Evolutionary conservation across 2,797 vertebrate genomes (phyloP), one percentile per base, ranked within the genome.

Genomic region (Lates japonicus): DNA sequence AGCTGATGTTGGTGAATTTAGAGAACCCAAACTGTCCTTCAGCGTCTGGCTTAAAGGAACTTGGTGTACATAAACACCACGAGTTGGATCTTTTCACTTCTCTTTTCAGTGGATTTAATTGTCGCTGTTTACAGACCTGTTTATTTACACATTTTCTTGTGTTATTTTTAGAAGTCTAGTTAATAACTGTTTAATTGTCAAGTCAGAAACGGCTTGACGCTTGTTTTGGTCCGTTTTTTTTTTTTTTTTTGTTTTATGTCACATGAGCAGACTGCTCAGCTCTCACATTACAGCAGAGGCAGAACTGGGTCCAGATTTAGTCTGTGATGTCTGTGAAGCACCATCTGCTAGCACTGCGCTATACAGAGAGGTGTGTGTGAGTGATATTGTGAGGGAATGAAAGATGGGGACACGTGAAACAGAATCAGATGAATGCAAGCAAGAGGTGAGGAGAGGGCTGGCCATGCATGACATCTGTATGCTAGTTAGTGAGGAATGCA

Each of bases 401-500:
- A 73, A 64, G 62, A 60, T 78, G 66, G 14, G 68, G 75, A 59
- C n/a, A 35, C 6, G n/a, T 51, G 17, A 80, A 67, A 42, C 9
- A 0, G 60, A 75, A 57, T 35, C 42, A 31, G 19, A 35, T 29
- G 17, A 48, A 80, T 58, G 60, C 61, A 33, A 25, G 60, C 29
- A 52, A 52, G 58, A 59, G 52, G 42, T 41, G 67, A 69, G 67
- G 54, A 54, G 51, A n/a, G 63, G 22, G 49, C 61, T 46, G 69
- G 73, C 59, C 62, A 17, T 55, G 76, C 59, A 44, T 87, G 78
- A 90, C 76, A 81, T 87, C 73, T 82, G 78, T 63, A 74, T 65
- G 75, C 84, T 83, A 59, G 82, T 87, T 85, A 62, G 68, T 75
- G 80, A 92, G 83, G 88, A 90, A 91, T 92, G 87, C 61, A 67